These are phyloP conservation scores for Euplexia lucipara DNA, from an alignment of 2,888 invertebrate species.

Conservation along the genomic window DNA sequence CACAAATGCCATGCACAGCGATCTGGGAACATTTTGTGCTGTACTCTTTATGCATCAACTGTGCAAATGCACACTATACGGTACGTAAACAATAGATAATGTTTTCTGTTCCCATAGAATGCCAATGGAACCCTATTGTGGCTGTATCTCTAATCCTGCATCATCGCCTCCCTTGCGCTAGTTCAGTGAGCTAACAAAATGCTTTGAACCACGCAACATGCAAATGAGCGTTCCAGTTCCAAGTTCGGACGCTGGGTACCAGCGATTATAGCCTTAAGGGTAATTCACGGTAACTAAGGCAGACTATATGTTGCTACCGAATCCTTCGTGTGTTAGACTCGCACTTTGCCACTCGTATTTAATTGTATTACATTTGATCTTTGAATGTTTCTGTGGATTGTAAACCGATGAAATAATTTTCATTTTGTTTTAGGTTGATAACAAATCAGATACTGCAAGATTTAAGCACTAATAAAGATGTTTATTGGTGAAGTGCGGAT, in stretches of 20 bases:
- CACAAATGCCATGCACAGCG: conserved; percentile 96
- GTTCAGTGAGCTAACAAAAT: too few species aligned
- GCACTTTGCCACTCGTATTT: too few species aligned
- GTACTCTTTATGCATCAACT: conserved; percentile 93
- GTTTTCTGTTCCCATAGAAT: background rate
- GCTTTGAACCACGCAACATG: too few species aligned
- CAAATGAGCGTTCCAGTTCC: too few species aligned
- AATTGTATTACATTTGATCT: background rate
- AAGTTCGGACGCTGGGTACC: too few species aligned
- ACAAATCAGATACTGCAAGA: conserved; percentile 92
- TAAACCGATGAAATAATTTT: background rate
- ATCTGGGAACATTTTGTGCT: conserved; percentile 92
- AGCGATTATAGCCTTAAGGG: too few species aligned
- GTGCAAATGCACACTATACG: conserved; percentile 95
- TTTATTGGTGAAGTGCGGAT: conserved; percentile 91
- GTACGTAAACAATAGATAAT: conserved; percentile 70
- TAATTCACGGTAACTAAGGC: too few species aligned
- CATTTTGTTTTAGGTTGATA: conserved; percentile 87
- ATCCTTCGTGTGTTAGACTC: too few species aligned
- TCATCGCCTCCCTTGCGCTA: too few species aligned
- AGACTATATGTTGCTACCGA: too few species aligned
- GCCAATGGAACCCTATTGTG: too few species aligned
- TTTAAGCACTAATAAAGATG: conserved; percentile 92
- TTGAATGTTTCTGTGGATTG: background rate
- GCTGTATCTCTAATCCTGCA: too few species aligned